Base-by-base conservation (phyloP, 1,140 invertebrate genomes). In the Penaeus indicus region DNA sequence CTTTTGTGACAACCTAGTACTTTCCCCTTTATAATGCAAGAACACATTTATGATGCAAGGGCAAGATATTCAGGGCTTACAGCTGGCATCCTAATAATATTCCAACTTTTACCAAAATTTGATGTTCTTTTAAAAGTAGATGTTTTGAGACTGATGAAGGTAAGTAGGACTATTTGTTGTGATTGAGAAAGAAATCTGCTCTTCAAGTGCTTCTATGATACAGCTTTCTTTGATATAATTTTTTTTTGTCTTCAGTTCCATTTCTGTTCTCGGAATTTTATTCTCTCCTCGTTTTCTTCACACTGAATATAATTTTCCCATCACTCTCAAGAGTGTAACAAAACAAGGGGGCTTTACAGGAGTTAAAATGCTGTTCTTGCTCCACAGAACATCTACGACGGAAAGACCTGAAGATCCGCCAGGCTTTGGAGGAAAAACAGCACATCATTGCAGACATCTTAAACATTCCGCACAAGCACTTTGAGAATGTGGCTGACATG, bases 351-450 rank as follows among this genome's bases (percentile, higher is more conserved):
- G 16, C 16, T 54, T 54, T 2, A 54, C 10, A 13, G 10, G 8
- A 13, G 54, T 11, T 54, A 54, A 54, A 54, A 54, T 54, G 54
- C 54, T 78, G n/a, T 81, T 90, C 89, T 90, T 90, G 88, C 91
- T 88, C 93, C 92, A 67, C 92, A 95, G 96, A 97, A 93, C 94
- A 94, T 93, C 93, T 97, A 84, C 94, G 95, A 89, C 94, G 96
- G 82, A 95, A 96, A 92, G 96, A 97, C 91, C 94, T 95, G 91
- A 92, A 95, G 67, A 96, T 97, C 82, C 94, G 94, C 83, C 94
- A 95, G 92, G 95, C 95, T n/a, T 92, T 97, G 88, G 93, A 93
- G 67, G 96, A 97, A 90, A 97, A 97, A 91, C 95, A 96, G 90
- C 93, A 93, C 90, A 93, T 97, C 82, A 95, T 97, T 89, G 96